Percentiles rank a stretch among this genome's conserved stretches.
Evolutionary conservation across 2,113 vertebrate species (phyloP).

Genomic region (Siphamia tubifer): DNA sequence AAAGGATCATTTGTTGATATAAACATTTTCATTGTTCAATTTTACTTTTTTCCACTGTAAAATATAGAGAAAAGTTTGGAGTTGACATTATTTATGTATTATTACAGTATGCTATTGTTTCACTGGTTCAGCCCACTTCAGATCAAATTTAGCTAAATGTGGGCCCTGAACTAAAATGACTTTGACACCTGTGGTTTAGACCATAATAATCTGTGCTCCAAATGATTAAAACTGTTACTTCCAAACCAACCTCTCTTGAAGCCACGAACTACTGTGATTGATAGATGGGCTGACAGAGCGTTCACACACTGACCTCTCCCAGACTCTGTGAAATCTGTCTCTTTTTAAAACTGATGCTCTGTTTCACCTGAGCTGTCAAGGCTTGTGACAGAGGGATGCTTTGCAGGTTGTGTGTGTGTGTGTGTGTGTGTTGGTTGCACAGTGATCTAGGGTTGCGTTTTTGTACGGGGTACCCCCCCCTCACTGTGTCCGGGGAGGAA

Average conservation of each 20-base stretch:
- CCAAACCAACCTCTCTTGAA: not conserved
- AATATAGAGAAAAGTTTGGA: too few species aligned
- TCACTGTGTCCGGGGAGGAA: slow-evolving; percentile 47
- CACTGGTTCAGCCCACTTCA: too few species aligned
- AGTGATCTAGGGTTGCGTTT: not conserved
- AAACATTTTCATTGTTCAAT: too few species aligned
- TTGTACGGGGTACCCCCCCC: slow-evolving; percentile 1
- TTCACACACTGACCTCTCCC: not conserved
- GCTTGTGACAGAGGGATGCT: slow-evolving; percentile 16
- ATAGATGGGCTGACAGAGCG: not conserved
- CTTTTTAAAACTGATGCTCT: not conserved
- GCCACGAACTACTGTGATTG: too few species aligned
- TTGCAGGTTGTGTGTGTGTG: not conserved
- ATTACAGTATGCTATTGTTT: too few species aligned
- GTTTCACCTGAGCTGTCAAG: slow-evolving; percentile 36
- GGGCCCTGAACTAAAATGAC: too few species aligned
- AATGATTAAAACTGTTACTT: not conserved
- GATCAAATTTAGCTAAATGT: too few species aligned
- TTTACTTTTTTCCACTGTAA: too few species aligned
- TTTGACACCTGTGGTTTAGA: too few species aligned
- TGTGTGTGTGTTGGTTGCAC: not conserved
- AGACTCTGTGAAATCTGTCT: not conserved
- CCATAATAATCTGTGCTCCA: not conserved
- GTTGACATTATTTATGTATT: too few species aligned
- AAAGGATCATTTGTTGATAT: too few species aligned